These are phyloP conservation scores for Acanthoscelides obtectus DNA, from an alignment of 2,888 invertebrate genomes.

Conservation along the genomic window DNA sequence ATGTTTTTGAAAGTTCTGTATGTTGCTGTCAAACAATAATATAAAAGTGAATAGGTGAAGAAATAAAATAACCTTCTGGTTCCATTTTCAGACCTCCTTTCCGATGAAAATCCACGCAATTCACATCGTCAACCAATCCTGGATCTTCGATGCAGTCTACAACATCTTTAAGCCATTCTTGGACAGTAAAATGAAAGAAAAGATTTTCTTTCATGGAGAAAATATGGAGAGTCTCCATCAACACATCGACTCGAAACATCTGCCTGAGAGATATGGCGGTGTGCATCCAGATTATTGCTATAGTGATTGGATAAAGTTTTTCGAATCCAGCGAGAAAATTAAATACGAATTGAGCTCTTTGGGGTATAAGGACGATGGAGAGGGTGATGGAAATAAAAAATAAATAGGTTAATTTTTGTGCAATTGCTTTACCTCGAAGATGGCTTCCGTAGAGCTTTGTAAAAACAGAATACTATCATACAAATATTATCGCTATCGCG, in stretches of 20 bases:
- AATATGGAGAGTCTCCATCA: slow-evolving; percentile 69
- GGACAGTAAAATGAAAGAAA: slow-evolving; percentile 61
- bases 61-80: background rate
- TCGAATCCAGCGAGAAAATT: slow-evolving; percentile 55
- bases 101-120: slow-evolving; percentile 69
- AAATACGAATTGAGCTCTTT: slow-evolving; percentile 59
- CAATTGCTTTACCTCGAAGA: too few species aligned
- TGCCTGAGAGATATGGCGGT: slow-evolving; percentile 62
- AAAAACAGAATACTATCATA: too few species aligned
- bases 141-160: slow-evolving; percentile 75
- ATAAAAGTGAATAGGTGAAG: too few species aligned
- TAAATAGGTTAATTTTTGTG: too few species aligned
- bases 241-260: slow-evolving; percentile 63
- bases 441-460: too few species aligned
- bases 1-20: too few species aligned
- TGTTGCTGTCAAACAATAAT: too few species aligned
- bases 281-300: slow-evolving; percentile 67
- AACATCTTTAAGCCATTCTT: slow-evolving; percentile 74
- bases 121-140: slow-evolving; percentile 76
- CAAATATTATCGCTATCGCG: too few species aligned
- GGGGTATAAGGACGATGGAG: slow-evolving; percentile 47
- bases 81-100: slow-evolving; percentile 62
- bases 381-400: slow-evolving; percentile 20
- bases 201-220: slow-evolving; percentile 64
- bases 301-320: slow-evolving; percentile 66